Evolutionary conservation across 1,140 invertebrate genomes (phyloP).

Genomic region (Anagrus nilaparvatae): DNA sequence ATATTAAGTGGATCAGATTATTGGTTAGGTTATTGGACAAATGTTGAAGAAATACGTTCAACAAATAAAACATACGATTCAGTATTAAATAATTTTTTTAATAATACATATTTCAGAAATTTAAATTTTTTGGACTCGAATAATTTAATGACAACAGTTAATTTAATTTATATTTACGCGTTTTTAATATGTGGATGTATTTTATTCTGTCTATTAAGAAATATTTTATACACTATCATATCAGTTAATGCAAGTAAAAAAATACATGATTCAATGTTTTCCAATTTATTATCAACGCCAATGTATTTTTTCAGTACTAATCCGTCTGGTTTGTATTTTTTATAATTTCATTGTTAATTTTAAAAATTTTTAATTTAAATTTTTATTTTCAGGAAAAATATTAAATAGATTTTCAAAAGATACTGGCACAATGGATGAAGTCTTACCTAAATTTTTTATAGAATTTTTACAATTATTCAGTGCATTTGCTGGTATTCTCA

Average conservation of each 20-base stretch:
- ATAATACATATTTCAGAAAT: not conserved
- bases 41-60: constrained; percentile 35
- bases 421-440: constrained; percentile 71
- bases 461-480: constrained; percentile 48
- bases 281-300: constrained; percentile 58
- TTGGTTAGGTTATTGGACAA: constrained; percentile 69
- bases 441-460: constrained; percentile 58
- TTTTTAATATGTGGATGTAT: constrained; percentile 31
- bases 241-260: constrained; percentile 71
- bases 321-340: constrained; percentile 50
- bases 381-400: constrained; percentile 44
- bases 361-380: not conserved
- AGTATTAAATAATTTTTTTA: not conserved
- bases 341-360: not conserved
- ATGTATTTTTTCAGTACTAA: constrained; percentile 83
- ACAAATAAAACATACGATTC: not conserved
- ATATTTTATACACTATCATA: constrained; percentile 64
- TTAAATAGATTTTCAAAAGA: constrained; percentile 76
- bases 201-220: constrained; percentile 47
- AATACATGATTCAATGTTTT: constrained; percentile 79
- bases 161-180: constrained; percentile 38
- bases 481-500: constrained; percentile 39
- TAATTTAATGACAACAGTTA: constrained; percentile 19
- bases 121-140: constrained; percentile 18
- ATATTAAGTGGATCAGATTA: constrained; percentile 64